Evolutionary conservation across 2,888 invertebrate genomes (phyloP), one percentile per base, ranked within the genome.

Genomic region (Xanthostigma xanthostigma): DNA sequence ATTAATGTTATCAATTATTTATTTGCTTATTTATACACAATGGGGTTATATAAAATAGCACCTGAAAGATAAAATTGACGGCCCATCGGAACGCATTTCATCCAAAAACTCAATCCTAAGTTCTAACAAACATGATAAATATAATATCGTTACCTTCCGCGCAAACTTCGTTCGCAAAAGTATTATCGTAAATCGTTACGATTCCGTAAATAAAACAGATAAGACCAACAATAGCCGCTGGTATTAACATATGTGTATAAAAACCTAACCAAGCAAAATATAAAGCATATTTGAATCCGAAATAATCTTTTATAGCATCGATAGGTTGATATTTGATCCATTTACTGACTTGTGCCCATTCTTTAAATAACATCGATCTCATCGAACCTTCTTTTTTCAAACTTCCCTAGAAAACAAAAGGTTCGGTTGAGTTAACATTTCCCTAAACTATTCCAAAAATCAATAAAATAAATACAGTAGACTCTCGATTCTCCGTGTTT

Each of bases 181-280:
- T 64, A 60, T 76, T 73, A 9, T 62, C 59, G 40, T 61, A 60
- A 58, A 74, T 62, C 27, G 74, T 75, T 1, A 66, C 52, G 43
- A 72, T 63, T 53, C 78, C 79, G 58, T 76, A 79, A 4, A 81
- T 55, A 55, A 84, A 77, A 60, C 80, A 81, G 14, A 82, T 53
- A 14, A 83, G 60, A 11, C 85, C 85, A 46, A 81, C 68, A 46
- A 84, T 64, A 48, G 83, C 75, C 3, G 83, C 79, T 11, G 84
- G 82, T 55, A 88, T 81, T 49, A 89, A 67, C 84, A 86, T 85
- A 61, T 81, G 79, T 0, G 87, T 88, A 62, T 89, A 89, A 67
- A 85, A 89, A 38, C 88, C 88, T 43, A 88, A 70, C 88, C 88
- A 89, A 11, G 86, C 80, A 66, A 87, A 89, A 64, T 89, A 88